Percentiles rank a stretch among this genome's conserved stretches.
These are phyloP conservation scores for Belgica antarctica DNA, from an alignment of 2,888 invertebrate genomes.

Conservation along the genomic window DNA sequence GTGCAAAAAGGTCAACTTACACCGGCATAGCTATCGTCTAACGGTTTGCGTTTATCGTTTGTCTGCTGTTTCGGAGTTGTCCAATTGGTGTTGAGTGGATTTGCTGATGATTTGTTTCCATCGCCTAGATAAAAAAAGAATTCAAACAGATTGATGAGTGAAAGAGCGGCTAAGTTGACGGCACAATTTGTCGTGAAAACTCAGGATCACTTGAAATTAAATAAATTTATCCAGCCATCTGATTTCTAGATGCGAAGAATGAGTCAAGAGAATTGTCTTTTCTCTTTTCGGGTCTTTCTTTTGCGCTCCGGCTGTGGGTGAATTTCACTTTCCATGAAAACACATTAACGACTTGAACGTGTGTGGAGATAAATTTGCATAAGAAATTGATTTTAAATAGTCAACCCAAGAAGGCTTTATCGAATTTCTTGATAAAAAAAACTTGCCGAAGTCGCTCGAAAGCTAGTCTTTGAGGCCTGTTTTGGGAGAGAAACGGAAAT, in stretches of 20 bases:
- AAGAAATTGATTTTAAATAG: constrained; percentile 36
- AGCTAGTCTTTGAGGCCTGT: background rate
- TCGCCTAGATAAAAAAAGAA: constrained; percentile 45
- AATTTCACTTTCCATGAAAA: background rate
- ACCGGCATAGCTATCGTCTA: constrained; percentile 61
- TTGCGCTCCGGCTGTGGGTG: background rate
- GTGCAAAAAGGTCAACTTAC: constrained; percentile 51
- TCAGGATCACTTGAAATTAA: background rate
- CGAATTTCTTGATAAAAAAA: constrained; percentile 33
- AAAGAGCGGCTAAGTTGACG: too few species aligned
- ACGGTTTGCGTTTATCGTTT: constrained; percentile 57
- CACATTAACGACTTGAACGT: background rate
- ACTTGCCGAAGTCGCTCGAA: constrained; percentile 27
- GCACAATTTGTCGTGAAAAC: too few species aligned
- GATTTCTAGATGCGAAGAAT: background rate
- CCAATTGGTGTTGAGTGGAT: constrained; percentile 56
- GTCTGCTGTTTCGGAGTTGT: constrained; percentile 48
- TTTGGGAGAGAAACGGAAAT: too few species aligned
- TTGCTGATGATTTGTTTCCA: constrained; percentile 55
- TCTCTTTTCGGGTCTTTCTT: background rate
- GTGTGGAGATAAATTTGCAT: constrained; percentile 30
- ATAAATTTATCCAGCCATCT: background rate
- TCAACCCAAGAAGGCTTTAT: background rate
- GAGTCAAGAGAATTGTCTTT: background rate
- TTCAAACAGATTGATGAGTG: constrained; percentile 24